A percentile compares a stretch with the other conserved stretches of the same genome.
These are phyloP conservation scores for Ibycter americanus DNA, from an alignment of 2,797 vertebrate species.

Conservation along the genomic window DNA sequence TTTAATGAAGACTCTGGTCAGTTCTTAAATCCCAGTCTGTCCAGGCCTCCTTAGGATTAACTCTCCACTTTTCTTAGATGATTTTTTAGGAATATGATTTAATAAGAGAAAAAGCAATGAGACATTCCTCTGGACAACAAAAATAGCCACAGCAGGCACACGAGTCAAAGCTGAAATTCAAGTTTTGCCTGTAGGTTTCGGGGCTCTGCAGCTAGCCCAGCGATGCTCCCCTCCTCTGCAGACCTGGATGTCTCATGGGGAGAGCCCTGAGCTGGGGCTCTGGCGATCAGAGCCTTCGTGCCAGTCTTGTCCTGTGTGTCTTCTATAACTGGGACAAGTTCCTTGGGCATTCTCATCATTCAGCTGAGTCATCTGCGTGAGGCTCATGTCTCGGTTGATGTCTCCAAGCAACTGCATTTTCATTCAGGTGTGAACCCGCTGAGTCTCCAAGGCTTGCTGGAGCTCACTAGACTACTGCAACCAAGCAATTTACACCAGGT, in stretches of 20 bases:
- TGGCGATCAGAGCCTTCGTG: not conserved
- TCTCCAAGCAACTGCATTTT: not conserved
- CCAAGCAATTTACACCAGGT: not conserved
- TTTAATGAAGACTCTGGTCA: not conserved
- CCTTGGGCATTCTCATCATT: not conserved
- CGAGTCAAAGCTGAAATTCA: not conserved
- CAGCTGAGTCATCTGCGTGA: not conserved
- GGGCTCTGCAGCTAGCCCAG: not conserved
- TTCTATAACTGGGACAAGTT: not conserved
- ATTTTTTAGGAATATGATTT: not conserved
- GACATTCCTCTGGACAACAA: not conserved
- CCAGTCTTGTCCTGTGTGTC: not conserved
- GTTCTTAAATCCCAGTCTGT: not conserved
- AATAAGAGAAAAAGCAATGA: not conserved
- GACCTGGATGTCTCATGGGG: not conserved
- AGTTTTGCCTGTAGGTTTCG: not conserved
- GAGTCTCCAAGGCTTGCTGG: not conserved
- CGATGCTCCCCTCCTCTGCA: rapidly evolving
- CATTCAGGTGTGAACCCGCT: not conserved
- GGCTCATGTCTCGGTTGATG: not conserved
- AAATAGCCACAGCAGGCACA: not conserved
- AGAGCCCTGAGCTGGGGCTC: not conserved
- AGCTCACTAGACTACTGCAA: not conserved
- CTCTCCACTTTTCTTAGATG: not conserved
- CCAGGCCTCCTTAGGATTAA: not conserved